Base-by-base conservation (phyloP, 2,797 vertebrate genomes). In the Nothura maculosa region DNA sequence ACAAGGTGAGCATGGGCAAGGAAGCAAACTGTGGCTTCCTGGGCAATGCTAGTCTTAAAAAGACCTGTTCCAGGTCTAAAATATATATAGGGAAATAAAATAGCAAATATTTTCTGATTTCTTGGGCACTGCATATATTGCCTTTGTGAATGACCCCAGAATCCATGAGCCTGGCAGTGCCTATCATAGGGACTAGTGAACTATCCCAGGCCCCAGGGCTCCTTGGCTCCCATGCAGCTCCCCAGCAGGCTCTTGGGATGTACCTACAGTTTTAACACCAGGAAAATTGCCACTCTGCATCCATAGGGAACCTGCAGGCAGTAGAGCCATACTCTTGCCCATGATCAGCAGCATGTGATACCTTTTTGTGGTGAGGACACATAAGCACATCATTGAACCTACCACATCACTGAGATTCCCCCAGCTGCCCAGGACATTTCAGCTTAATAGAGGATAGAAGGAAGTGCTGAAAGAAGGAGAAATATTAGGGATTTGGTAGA, bases 61-160 rank as follows among this genome's bases (percentile, higher is more conserved):
- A 92, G 52, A 74, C 43, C 60, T 69, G 38, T 42, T 60, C 40
- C 64, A 87, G 48, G 15, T 69, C 62, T 64, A 32, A 86, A 83
- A 75, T 58, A 27, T 1, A 0, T 67, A 9, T 8, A 18, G 25
- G 28, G 50, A 75, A 64, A 84, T 18, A 32, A 81, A 50, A n/a
- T 43, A 22, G 1, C 0, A 19, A 87, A 89, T 12, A 30, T 75
- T 52, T 85, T 76, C 60, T 58, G 17, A 20, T 43, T 89, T 12
- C 28, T 57, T 78, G 63, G 55, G 42, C 72, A 16, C 5, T 47
- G 21, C 6, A 5, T 20, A 4, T 24, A 84, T 75, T 64, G 67
- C 43, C 61, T 74, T 48, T 1, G 2, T 40, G 36, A 50, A 15
- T 3, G 0, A 6, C 16, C 52, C 17, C 16, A 18, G 22, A 5